These are phyloP conservation scores for Ciconia stormi DNA, from an alignment of 2,113 vertebrate species.

Conservation along the genomic window DNA sequence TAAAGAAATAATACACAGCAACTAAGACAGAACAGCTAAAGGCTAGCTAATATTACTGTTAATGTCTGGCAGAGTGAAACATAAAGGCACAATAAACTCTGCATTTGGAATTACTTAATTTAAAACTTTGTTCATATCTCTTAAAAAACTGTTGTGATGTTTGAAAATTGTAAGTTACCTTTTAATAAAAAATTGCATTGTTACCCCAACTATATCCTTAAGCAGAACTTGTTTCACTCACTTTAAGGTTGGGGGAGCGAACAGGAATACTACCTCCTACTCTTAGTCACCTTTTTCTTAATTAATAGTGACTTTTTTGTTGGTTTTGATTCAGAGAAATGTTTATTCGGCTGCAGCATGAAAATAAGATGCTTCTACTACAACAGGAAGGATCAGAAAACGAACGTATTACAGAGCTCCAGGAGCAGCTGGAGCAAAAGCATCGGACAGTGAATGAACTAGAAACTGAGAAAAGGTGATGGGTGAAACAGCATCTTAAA, in stretches of 20 bases:
- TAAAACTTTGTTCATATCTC: not conserved
- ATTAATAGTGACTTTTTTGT: not conserved
- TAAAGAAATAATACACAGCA: not conserved
- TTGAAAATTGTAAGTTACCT: not conserved
- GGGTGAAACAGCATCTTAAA: not conserved
- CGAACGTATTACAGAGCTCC: conserved; percentile 84
- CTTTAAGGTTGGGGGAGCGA: not conserved
- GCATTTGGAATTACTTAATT: not conserved
- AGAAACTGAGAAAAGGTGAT: conserved; percentile 89
- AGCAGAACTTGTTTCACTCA: not conserved
- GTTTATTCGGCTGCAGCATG: conserved; percentile 93
- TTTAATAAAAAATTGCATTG: not conserved
- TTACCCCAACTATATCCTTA: not conserved
- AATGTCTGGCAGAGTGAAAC: not conserved
- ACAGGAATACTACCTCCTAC: not conserved
- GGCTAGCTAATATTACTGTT: not conserved
- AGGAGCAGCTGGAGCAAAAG: conserved; percentile 87
- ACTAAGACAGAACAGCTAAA: not conserved
- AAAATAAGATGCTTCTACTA: conserved; percentile 95
- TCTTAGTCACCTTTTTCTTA: not conserved
- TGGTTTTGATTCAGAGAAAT: conserved; percentile 80
- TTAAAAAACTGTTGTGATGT: not conserved
- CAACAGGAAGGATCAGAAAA: conserved; percentile 91
- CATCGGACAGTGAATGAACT: conserved; percentile 84
- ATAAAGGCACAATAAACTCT: not conserved